Base-by-base conservation (phyloP, 2,797 vertebrate genomes). In the Ctenopoma kingsleyae region DNA sequence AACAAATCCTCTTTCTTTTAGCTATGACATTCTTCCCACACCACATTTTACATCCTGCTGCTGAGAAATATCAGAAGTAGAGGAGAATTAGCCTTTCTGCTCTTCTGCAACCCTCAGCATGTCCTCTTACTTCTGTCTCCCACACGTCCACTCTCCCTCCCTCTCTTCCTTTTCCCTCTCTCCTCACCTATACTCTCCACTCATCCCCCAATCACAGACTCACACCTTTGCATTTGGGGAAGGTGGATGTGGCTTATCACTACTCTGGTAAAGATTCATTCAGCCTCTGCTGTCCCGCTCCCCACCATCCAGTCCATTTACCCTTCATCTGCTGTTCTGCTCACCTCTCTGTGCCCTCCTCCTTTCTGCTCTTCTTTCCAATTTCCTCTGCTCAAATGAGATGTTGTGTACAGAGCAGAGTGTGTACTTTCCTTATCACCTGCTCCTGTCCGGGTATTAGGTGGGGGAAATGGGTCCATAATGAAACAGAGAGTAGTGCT, bases 331-430 rank as follows among this genome's bases (percentile, higher is more conserved):
- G 63, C 83, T 65, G 63, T 82, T 83, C 80, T 75, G 62, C 76
- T 87, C 82, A 84, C 90, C 86, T 85, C 80, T 78, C 71, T 20
- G 36, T 10, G 16, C 76, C 77, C 61, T 73, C 57, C 71, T 80
- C 74, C 80, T 87, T 84, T 91, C 78, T 87, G 77, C 58, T 81
- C 82, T 76, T 87, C 83, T 80, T 90, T 92, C 90, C 91, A 92
- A 92, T 92, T 92, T 92, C 89, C 87, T 85, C 78, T 71, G 76
- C 89, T 91, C 76, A 87, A 90, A 92, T 92, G 90, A 92, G 91
- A 86, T 90, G 90, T 90, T 91, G 90, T 88, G 85, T 85, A 81
- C 80, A 51, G 82, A 81, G 77, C 64, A 70, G 86, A 76, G 85
- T 83, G 86, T 84, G 86, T 84, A 81, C 85, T 65, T 89, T 90